Conservation (phyloP, 2,797 vertebrate species). For the Muscicapa striata region DNA sequence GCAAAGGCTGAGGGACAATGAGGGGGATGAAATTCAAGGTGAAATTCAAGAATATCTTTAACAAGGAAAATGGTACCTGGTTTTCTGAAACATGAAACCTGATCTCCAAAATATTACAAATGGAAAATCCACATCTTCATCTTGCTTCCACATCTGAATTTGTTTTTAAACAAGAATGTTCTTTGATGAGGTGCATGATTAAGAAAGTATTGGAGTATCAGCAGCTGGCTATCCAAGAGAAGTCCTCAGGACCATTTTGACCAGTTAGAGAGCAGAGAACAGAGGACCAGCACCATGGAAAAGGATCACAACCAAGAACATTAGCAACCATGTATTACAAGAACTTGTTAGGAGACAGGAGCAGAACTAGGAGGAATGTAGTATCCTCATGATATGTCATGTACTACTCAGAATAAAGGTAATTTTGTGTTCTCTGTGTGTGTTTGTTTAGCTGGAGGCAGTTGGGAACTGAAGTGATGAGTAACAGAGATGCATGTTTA, state of each 20-base stretch:
- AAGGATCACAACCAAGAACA: not conserved
- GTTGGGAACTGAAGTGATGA: not conserved
- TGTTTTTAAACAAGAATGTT: not conserved
- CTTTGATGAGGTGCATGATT: not conserved
- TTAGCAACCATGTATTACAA: not conserved
- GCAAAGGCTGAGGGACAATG: not conserved
- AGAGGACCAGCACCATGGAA: not conserved
- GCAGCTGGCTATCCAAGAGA: not conserved
- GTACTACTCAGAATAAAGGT: not conserved
- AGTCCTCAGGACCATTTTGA: not conserved
- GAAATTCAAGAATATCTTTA: not conserved
- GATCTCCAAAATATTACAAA: not conserved
- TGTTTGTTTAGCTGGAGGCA: slow-evolving; percentile 7
- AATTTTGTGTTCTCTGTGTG: not conserved
- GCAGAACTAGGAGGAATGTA: not conserved
- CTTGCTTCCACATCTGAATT: not conserved
- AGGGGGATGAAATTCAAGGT: not conserved
- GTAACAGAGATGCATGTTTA: not conserved
- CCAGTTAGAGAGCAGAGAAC: not conserved
- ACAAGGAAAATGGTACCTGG: not conserved
- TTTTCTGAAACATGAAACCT: not conserved
- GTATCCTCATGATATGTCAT: not conserved
- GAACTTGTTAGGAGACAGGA: not conserved
- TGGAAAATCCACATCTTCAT: not conserved
- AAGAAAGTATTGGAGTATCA: not conserved